Evolutionary conservation across 2,797 vertebrate genomes (phyloP).

Genomic region (Parauchenoglanis ngamensis): DNA sequence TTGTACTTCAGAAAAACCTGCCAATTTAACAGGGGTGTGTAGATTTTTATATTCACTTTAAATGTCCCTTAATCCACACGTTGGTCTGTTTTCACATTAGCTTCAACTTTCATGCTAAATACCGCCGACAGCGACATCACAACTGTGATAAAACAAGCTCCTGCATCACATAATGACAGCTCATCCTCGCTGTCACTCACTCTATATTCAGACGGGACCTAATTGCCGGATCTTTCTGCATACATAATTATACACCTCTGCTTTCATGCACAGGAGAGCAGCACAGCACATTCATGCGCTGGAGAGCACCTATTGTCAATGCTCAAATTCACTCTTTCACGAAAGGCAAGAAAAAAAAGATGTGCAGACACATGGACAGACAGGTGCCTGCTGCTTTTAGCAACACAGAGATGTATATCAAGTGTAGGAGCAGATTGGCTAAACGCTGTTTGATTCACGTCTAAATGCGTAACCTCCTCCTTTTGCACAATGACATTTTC

Average conservation of each 20-base stretch:
- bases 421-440: conserved; percentile 19
- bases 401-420: conserved; percentile 32
- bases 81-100: not conserved
- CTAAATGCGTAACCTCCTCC: conserved; percentile 28
- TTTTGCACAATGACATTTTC: conserved; percentile 36
- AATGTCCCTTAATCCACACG: not conserved
- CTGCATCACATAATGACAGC: conserved; percentile 26
- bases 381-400: conserved; percentile 22
- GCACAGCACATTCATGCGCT: conserved; percentile 18
- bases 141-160: conserved; percentile 15
- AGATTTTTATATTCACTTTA: no score
- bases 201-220: conserved; percentile 37
- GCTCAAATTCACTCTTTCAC: conserved; percentile 30
- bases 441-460: conserved; percentile 38
- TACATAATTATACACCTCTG: conserved; percentile 50
- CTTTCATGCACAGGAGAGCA: conserved; percentile 41
- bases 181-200: conserved; percentile 26
- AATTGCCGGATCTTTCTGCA: conserved; percentile 49
- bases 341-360: conserved; percentile 8
- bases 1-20: no score
- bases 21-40: no score
- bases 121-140: not conserved
- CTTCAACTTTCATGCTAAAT: not conserved
- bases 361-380: conserved; percentile 4
- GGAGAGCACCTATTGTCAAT: conserved; percentile 30